Evolutionary conservation across 2,113 vertebrate species (phyloP), one percentile per base, ranked within the genome.

Genomic region (Lethenteron camtschaticum): DNA sequence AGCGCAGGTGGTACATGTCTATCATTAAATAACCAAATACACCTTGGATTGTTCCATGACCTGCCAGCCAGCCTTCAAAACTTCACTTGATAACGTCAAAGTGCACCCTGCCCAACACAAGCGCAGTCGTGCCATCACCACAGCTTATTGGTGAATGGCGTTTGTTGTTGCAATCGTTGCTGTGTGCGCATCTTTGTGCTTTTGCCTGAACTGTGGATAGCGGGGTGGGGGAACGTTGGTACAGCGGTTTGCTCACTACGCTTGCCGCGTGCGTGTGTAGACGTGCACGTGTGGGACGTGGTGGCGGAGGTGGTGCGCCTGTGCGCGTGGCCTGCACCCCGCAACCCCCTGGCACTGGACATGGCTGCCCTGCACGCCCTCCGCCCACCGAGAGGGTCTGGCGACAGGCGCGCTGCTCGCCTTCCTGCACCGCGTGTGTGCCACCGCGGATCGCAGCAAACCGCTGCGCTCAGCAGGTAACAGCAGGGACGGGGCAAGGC

Each of bases 261-360:
- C 9, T 56, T 71, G 9, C 68, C 56, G 60, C 24, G 14, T 12
- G 70, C n/a, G 55, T 16, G 58, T 57, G 4, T 69, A 85, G 84
- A 78, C 70, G 71, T 81, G 2, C 77, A 75, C 3, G 78, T 83
- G 4, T 85, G 83, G 83, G 83, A 85, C 14, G 59, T 85, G 1
- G 76, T 85, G 16, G 81, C 78, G 68, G 84, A 85, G 74, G 75
- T 85, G 70, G 82, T 85, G 60, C 74, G 76, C 3, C 76, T 83
- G 16, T 85, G 84, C 77, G 82, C 83, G 0, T 70, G 80, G 11
- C 84, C 84, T 1, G 79, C 82, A 7, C 81, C 84, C 0, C 76
- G 78, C 56, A 85, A 85, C 74, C 83, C 83, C 2, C 80, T 85
- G 13, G 78, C 80, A 72, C 73, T 85, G 76, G 84, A 85, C 78